These are phyloP conservation scores for Apaloderma vittatum DNA, from an alignment of 2,113 vertebrate genomes.

Conservation along the genomic window DNA sequence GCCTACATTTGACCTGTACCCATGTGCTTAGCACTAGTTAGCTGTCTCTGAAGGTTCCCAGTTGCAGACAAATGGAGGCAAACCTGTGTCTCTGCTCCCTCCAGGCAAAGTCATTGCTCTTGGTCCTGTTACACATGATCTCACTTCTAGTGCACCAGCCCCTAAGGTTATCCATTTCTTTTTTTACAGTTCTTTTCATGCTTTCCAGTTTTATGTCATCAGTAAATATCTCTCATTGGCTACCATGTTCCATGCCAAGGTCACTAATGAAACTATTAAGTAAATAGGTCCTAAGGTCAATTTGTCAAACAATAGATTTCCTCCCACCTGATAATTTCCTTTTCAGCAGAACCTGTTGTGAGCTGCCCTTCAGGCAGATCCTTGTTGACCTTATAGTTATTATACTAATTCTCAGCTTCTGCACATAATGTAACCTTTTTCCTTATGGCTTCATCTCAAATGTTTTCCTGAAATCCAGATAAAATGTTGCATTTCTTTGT, in stretches of 20 bases:
- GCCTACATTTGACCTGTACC: not conserved
- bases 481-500: not conserved
- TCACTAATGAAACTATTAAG: conserved; percentile 1
- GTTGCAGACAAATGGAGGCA: not conserved
- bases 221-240: conserved; percentile 25
- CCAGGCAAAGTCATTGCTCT: not conserved
- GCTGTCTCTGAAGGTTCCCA: not conserved
- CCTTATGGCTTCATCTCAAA: not conserved
- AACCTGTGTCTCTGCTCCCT: not conserved
- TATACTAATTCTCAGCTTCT: conserved; percentile 3
- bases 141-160: not conserved
- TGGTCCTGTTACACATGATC: not conserved
- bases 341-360: conserved; percentile 24
- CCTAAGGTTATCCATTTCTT: conserved; percentile 6
- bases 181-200: conserved; percentile 6
- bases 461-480: not conserved
- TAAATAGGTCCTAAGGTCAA: not conserved
- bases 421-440: not conserved
- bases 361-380: conserved; percentile 16
- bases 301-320: conserved; percentile 14
- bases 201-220: conserved; percentile 30
- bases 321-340: conserved; percentile 36
- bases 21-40: not conserved
- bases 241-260: not conserved
- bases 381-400: not conserved